A percentile compares a stretch with the other conserved stretches of the same genome.
Conservation (phyloP, 1,140 invertebrate species). For the Onthophagus taurus region DNA sequence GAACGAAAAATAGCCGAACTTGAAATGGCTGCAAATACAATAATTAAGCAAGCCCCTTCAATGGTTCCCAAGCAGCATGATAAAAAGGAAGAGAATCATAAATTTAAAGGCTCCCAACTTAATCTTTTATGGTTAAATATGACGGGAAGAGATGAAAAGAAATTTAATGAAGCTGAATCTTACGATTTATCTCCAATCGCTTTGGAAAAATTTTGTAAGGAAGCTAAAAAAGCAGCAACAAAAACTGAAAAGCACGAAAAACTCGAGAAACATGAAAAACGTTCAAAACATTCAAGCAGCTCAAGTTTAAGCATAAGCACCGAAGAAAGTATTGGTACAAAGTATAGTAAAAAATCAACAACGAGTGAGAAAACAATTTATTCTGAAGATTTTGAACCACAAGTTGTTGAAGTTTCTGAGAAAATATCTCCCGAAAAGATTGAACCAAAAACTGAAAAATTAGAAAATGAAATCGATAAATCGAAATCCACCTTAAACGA, state of each 20-base stretch:
- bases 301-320: no score
- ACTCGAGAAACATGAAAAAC: no score
- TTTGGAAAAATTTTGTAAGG: constrained; percentile 23
- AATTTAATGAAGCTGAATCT: constrained; percentile 22
- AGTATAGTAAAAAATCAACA: background rate
- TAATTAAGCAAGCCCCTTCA: constrained; percentile 25
- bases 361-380: background rate
- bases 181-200: constrained; percentile 22
- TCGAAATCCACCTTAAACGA: constrained; percentile 19
- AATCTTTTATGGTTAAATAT: constrained; percentile 26
- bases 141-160: constrained; percentile 20
- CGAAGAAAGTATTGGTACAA: no score
- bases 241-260: constrained; percentile 11
- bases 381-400: background rate
- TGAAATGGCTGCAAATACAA: constrained; percentile 28
- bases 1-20: constrained; percentile 33
- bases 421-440: constrained; percentile 8
- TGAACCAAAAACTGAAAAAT: constrained; percentile 4
- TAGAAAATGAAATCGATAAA: constrained; percentile 11
- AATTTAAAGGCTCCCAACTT: constrained; percentile 23
- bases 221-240: constrained; percentile 17
- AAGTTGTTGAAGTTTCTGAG: background rate
- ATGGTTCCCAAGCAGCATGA: constrained; percentile 7
- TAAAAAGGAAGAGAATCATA: constrained; percentile 10
- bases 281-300: no score